Evolutionary conservation across 1,140 invertebrate species (phyloP).

Genomic region (Dreissena polymorpha): DNA sequence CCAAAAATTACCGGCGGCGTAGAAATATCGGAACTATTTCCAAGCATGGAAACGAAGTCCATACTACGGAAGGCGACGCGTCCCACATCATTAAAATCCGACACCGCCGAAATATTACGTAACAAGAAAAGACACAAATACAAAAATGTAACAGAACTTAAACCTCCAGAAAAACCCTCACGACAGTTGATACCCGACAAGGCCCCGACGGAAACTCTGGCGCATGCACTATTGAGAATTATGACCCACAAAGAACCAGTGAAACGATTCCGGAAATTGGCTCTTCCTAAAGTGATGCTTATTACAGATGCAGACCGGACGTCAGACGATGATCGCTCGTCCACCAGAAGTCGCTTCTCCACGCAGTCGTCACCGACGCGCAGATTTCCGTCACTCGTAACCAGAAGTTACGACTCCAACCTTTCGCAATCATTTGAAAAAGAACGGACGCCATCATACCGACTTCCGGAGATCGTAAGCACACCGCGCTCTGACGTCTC

Average conservation of each 20-base stretch:
- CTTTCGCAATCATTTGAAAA: background rate
- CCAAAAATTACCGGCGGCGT: constrained; percentile 14
- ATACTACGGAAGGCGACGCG: background rate
- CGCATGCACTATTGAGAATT: constrained; percentile 34
- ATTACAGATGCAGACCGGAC: background rate
- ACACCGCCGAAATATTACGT: constrained; percentile 6
- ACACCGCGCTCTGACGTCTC: background rate
- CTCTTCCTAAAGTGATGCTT: constrained; percentile 14
- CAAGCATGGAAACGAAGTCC: constrained; percentile 18
- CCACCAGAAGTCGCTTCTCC: background rate
- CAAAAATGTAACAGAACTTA: background rate
- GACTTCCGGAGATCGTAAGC: constrained; percentile 21
- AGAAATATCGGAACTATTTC: constrained; percentile 47
- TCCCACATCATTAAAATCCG: background rate
- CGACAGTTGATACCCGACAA: constrained; percentile 17
- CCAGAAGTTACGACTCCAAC: background rate
- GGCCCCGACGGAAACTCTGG: constrained; percentile 22
- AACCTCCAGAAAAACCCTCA: background rate
- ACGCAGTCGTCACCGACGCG: constrained; percentile 14
- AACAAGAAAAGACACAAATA: background rate
- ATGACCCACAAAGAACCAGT: constrained; percentile 39
- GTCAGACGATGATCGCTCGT: background rate
- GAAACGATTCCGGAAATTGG: background rate
- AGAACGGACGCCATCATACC: background rate
- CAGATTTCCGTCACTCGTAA: background rate